phyloP scores from a whole-genome alignment of 2,888 invertebrate species.

The Melieria omissa region DNA sequence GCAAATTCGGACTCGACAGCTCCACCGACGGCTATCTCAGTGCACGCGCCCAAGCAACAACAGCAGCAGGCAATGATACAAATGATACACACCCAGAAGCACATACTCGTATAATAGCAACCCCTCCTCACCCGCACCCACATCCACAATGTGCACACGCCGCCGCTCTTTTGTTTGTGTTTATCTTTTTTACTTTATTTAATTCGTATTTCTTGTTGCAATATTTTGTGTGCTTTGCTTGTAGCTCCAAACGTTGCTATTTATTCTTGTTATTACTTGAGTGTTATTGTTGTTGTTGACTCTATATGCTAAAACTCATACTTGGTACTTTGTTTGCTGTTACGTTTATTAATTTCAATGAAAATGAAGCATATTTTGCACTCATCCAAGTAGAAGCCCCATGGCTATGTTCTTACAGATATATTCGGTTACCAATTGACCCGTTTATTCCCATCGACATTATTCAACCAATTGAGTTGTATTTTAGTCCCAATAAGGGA shows the following conservation, averaged over 20 bases:
- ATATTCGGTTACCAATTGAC: no score
- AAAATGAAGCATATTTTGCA: no score
- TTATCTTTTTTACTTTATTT: not conserved
- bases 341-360: not conserved
- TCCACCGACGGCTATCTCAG: constrained; percentile 65
- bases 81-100: not conserved
- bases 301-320: not conserved
- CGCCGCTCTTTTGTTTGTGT: not conserved
- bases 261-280: no score
- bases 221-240: no score
- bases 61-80: constrained; percentile 11
- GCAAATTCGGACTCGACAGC: constrained; percentile 63
- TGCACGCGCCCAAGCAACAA: constrained; percentile 18
- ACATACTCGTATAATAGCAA: not conserved
- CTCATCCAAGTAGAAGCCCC: no score
- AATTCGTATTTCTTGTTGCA: no score
- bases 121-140: not conserved
- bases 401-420: no score
- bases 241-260: no score
- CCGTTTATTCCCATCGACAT: no score
- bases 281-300: constrained; percentile 47
- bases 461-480: no score
- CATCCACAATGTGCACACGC: not conserved
- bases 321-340: not conserved
- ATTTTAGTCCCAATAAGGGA: no score